phyloP scores from a whole-genome alignment of 2,888 invertebrate genomes.

The Strigamia transsilvanica region DNA sequence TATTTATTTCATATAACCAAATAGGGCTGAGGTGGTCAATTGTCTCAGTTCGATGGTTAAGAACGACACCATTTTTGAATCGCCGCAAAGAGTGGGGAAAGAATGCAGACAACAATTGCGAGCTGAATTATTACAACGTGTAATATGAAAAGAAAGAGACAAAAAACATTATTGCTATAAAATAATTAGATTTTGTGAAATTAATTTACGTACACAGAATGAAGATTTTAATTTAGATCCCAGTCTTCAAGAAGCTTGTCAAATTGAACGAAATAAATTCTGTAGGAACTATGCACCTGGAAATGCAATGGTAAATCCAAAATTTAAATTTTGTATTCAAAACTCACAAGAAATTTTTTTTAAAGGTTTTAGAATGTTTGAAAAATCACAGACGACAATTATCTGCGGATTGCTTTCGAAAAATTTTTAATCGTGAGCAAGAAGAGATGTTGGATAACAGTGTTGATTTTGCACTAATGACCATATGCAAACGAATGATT shows the following conservation, averaged over 20 bases:
- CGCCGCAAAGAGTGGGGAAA: conserved; percentile 81
- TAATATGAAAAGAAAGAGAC: conserved; percentile 60
- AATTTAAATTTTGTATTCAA: neutral
- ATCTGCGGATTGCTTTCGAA: conserved; percentile 76
- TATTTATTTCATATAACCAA: neutral
- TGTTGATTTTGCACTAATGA: conserved; percentile 84
- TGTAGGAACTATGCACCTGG: conserved; percentile 63
- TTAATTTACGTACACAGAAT: conserved; percentile 69
- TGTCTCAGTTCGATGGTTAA: conserved; percentile 91
- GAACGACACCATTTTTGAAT: conserved; percentile 79
- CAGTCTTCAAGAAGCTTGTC: conserved; percentile 63
- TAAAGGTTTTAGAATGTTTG: conserved; percentile 82
- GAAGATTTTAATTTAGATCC: conserved; percentile 89
- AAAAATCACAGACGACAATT: conserved; percentile 71
- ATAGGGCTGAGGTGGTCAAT: conserved; percentile 75
- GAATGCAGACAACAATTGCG: conserved; percentile 90
- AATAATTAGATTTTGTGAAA: conserved; percentile 53
- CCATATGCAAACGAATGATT: conserved; percentile 85
- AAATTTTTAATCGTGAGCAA: conserved; percentile 83
- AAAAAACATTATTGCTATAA: conserved; percentile 20
- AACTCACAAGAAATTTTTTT: conserved; percentile 58
- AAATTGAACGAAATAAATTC: conserved; percentile 61
- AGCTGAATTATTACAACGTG: conserved; percentile 84
- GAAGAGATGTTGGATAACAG: conserved; percentile 87
- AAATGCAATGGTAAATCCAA: conserved; percentile 61